phyloP scores from a whole-genome alignment of 2,888 invertebrate genomes.

The Carterocephalus palaemon region DNA sequence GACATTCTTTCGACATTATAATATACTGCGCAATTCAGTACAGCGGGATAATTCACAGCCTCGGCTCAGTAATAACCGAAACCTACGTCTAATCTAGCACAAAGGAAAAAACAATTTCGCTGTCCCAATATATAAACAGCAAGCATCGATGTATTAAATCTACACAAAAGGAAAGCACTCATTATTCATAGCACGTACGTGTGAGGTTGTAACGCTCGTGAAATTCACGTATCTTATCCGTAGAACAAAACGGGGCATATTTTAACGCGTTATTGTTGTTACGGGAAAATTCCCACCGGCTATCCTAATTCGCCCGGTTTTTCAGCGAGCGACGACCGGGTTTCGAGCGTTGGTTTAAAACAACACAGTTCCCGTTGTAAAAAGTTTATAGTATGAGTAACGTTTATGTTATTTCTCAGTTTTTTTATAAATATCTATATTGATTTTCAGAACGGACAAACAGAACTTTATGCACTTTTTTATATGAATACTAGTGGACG shows the following conservation, averaged over 20 bases:
- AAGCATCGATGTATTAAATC: constrained; percentile 21
- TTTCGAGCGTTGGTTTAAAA: too few relatives aligned
- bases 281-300: not conserved
- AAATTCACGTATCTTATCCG: constrained; percentile 43
- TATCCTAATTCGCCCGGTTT: constrained; percentile 1
- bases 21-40: too few relatives aligned
- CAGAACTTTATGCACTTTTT: too few relatives aligned
- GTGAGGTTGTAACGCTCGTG: constrained; percentile 34
- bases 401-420: too few relatives aligned
- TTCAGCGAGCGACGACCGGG: not conserved
- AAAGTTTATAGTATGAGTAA: too few relatives aligned
- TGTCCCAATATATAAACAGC: constrained; percentile 11
- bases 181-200: constrained; percentile 40
- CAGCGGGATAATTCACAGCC: not conserved
- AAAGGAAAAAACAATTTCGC: constrained; percentile 6
- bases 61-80: not conserved
- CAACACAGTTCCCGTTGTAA: too few relatives aligned
- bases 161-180: constrained; percentile 21
- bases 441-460: too few relatives aligned
- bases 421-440: too few relatives aligned
- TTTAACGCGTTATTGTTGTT: constrained; percentile 17
- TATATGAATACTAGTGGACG: too few relatives aligned
- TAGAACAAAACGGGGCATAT: constrained; percentile 21
- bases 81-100: not conserved
- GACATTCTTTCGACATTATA: too few relatives aligned